Percentiles rank a stretch among this genome's conserved stretches.
Conservation (phyloP, 1,140 invertebrate genomes). For the Telenomus remus region DNA sequence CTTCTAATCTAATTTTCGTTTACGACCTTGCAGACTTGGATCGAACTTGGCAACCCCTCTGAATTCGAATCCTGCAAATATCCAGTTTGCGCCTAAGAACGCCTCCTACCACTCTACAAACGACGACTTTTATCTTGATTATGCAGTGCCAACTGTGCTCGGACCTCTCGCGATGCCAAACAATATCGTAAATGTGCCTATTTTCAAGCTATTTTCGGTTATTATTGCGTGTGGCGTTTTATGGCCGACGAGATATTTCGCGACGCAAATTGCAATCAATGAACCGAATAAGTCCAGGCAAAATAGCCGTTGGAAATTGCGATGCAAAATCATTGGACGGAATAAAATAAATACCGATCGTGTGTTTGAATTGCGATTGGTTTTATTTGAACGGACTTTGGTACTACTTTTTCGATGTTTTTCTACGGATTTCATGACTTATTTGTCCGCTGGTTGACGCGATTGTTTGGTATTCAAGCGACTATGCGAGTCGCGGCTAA, state of each 20-base stretch:
- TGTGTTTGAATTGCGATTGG: background rate
- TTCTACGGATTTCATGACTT: no score
- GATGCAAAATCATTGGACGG: background rate
- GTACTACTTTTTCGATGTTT: no score
- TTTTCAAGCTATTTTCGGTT: slow-evolving; percentile 33
- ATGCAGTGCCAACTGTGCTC: slow-evolving; percentile 63
- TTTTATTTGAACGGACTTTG: background rate
- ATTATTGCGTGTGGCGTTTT: slow-evolving; percentile 15
- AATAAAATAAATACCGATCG: slow-evolving; percentile 1
- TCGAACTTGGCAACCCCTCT: slow-evolving; percentile 66
- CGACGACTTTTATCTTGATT: slow-evolving; percentile 68
- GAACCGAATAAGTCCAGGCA: slow-evolving; percentile 12
- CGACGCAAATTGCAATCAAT: slow-evolving; percentile 19
- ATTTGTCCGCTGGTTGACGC: no score
- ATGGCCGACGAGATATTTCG: slow-evolving; percentile 1
- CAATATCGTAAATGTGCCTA: slow-evolving; percentile 61
- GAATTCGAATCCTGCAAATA: slow-evolving; percentile 15
- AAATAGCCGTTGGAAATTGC: background rate
- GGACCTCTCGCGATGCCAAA: slow-evolving; percentile 61
- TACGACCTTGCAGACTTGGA: slow-evolving; percentile 61
- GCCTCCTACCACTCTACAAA: slow-evolving; percentile 38
- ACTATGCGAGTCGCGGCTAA: background rate
- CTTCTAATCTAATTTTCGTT: slow-evolving; percentile 68
- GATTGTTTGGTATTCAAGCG: background rate
- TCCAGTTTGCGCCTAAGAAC: slow-evolving; percentile 19